Evolutionary conservation across 2,888 invertebrate species (phyloP), one percentile per base, ranked within the genome.

Genomic region (Seladonia tumulorum): DNA sequence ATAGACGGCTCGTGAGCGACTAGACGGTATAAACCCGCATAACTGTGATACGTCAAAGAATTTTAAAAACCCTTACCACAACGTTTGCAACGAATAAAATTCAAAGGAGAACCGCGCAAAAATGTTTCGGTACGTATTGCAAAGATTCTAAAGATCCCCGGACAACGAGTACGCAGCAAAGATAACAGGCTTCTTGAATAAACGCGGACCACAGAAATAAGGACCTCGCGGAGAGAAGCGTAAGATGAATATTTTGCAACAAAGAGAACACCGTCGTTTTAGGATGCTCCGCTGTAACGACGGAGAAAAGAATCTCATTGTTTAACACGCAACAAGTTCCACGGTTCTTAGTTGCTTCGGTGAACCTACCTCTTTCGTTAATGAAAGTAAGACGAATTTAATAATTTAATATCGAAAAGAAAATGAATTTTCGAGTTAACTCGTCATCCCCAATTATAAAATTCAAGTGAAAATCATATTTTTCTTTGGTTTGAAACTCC

Each of bases 121-220:
- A 63, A 63, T n/a, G 25, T 16, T 63, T 63, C 63, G 16, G 63
- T 16, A 16, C 29, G 63, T 63, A 63, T 63, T 63, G 29, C 63
- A 63, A 63, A 29, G 63, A 63, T 63, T 63, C 63, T 63, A 63
- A 63, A 63, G 63, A 63, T 63, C 63, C 7, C 29, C 16, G 29
- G 63, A 5, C 16, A 63, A 63, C 29, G 29, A 29, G 63, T 63
- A 63, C 2, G 16, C 29, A 29, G 63, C 29, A 29, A 16, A 63
- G 63, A 63, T 63, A 63, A 29, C 63, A 63, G 60, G 63, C 63
- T 29, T 63, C 16, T 29, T 16, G 63, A 29, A 63, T 29, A 63
- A 63, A 63, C 63, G 63, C 0, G 29, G 29, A 16, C 63, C 63
- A 63, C 7, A 29, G 63, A 63, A 63, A 63, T 29, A 63, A 63